A percentile compares a stretch with the other conserved stretches of the same genome.
phyloP scores from a whole-genome alignment of 2,113 vertebrate species.

The Turnix velox region DNA sequence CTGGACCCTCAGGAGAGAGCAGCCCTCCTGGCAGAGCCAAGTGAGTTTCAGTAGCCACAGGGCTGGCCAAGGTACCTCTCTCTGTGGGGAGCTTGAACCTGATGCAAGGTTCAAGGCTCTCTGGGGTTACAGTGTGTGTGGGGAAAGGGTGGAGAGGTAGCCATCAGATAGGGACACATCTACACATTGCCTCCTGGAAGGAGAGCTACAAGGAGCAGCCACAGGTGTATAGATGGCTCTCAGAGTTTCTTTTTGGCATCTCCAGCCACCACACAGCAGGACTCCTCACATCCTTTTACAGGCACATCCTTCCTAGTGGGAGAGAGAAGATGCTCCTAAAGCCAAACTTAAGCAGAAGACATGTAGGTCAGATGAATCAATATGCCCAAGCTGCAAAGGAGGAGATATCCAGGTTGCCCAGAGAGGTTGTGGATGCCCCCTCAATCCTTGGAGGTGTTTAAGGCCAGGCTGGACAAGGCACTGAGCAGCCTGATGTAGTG shows the following conservation, averaged over 20 bases:
- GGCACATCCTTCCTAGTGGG: neutral
- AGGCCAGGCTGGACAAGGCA: no score
- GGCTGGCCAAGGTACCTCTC: neutral
- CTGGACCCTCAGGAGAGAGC: no score
- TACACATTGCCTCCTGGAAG: neutral
- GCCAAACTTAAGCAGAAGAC: neutral
- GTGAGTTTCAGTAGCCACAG: neutral
- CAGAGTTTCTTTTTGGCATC: neutral
- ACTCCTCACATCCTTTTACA: neutral
- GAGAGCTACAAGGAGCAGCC: neutral
- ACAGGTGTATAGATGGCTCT: accelerated
- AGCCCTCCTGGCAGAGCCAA: neutral
- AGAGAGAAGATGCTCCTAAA: neutral
- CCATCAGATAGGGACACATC: neutral
- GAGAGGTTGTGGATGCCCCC: no score
- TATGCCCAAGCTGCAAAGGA: neutral
- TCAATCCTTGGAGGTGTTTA: no score
- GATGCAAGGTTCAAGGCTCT: neutral
- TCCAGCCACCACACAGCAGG: accelerated
- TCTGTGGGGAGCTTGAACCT: accelerated
- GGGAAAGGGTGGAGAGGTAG: neutral
- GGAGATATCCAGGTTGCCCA: neutral
- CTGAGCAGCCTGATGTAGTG: no score
- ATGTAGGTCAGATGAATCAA: neutral
- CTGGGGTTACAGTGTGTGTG: neutral